Conservation (phyloP, 1,140 invertebrate genomes). For the Dryas iulia region DNA sequence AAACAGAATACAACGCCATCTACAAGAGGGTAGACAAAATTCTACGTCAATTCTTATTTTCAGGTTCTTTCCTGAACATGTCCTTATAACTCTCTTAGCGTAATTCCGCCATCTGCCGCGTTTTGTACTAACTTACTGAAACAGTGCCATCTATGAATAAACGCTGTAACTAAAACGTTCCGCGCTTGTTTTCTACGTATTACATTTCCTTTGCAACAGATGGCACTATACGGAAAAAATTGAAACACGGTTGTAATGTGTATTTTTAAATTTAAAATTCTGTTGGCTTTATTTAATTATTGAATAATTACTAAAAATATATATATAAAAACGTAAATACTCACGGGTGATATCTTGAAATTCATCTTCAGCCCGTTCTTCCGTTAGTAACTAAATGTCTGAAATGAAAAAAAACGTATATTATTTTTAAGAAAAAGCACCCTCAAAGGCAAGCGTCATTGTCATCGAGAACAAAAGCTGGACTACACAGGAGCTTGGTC, state of each 20-base stretch:
- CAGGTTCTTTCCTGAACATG: not conserved
- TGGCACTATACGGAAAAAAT: constrained; percentile 34
- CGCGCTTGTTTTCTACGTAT: not conserved
- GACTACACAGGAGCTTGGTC: constrained; percentile 28
- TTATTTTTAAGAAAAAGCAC: constrained; percentile 29
- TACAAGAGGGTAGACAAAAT: not conserved
- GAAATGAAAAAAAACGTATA: constrained; percentile 46
- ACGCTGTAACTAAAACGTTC: not conserved
- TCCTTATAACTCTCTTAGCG: constrained; percentile 15
- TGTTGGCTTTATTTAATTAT: constrained; percentile 8
- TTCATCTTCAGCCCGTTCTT: constrained; percentile 42
- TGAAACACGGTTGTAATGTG: constrained; percentile 33
- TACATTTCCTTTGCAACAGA: constrained; percentile 26
- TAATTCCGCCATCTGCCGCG: constrained; percentile 18
- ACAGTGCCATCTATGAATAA: constrained; percentile 27
- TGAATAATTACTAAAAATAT: constrained; percentile 7
- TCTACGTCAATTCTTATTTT: not conserved
- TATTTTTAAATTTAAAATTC: not conserved
- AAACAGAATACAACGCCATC: constrained; percentile 12
- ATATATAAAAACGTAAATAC: constrained; percentile 35
- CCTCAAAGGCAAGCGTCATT: constrained; percentile 37
- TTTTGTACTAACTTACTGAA: not conserved
- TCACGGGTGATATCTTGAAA: constrained; percentile 60
- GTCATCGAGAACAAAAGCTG: constrained; percentile 38
- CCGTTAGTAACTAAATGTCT: constrained; percentile 61